Evolutionary conservation across 1,140 invertebrate genomes (phyloP).

Genomic region (Drosophila insularis): DNA sequence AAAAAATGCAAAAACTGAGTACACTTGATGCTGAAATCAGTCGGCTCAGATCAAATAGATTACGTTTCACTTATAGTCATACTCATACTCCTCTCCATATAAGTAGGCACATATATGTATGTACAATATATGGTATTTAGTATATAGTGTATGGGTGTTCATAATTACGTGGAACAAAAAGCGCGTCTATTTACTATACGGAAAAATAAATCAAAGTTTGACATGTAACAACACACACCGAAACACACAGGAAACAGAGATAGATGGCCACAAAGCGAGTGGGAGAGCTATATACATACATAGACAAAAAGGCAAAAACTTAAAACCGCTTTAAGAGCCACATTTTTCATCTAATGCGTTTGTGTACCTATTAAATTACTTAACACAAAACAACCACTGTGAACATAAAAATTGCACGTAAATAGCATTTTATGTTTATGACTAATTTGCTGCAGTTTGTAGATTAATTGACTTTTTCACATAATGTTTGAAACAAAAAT

Average conservation of each 20-base stretch:
- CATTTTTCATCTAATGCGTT: conserved; percentile 35
- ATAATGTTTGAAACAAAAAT: conserved; percentile 30
- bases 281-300: conserved; percentile 3
- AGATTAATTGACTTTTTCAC: conserved; percentile 73
- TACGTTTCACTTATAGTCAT: conserved; percentile 43
- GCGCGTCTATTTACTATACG: conserved; percentile 57
- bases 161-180: conserved; percentile 59
- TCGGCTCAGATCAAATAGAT: conserved; percentile 79
- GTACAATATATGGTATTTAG: background rate
- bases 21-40: conserved; percentile 24
- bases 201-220: conserved; percentile 78
- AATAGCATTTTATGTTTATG: conserved; percentile 80
- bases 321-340: conserved; percentile 45
- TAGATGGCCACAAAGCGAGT: background rate
- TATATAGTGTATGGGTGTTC: background rate
- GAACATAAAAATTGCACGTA: conserved; percentile 63
- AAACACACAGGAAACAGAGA: conserved; percentile 30
- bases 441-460: conserved; percentile 71
- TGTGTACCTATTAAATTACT: conserved; percentile 64
- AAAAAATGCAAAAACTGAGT: conserved; percentile 66
- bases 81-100: conserved; percentile 16
- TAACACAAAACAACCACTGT: conserved; percentile 40
- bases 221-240: conserved; percentile 50
- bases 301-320: background rate
- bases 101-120: conserved; percentile 11